A percentile compares a stretch with the other conserved stretches of the same genome.
Conservation (phyloP, 2,888 invertebrate genomes). For the Dynastes tityus region DNA sequence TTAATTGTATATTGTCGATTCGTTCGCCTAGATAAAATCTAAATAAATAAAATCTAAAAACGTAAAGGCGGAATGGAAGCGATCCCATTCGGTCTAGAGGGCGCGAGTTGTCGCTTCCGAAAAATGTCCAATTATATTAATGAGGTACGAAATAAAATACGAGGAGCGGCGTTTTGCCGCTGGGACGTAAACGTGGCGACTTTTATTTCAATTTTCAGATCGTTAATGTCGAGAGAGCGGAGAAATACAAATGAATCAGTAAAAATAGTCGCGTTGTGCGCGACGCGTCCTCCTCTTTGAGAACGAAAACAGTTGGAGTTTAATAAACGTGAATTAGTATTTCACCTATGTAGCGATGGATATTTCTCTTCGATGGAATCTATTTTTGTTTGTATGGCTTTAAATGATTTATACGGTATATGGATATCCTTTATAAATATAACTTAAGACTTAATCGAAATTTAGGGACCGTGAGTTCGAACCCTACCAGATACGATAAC, state of each 20-base stretch:
- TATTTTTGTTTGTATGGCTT: no score
- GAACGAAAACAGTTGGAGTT: background rate
- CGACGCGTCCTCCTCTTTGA: background rate
- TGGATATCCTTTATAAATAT: no score
- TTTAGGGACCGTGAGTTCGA: no score
- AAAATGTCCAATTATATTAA: constrained; percentile 45
- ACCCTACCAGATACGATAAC: no score
- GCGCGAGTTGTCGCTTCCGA: constrained; percentile 18
- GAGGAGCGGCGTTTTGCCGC: constrained; percentile 10
- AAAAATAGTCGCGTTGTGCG: constrained; percentile 23
- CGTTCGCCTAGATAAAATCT: no score
- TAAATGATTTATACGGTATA: no score
- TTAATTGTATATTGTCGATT: no score
- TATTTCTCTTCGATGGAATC: background rate
- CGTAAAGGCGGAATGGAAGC: no score
- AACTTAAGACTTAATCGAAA: no score
- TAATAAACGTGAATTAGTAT: constrained; percentile 43
- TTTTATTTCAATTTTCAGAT: constrained; percentile 45
- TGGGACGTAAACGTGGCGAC: constrained; percentile 18
- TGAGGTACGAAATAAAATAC: constrained; percentile 45
- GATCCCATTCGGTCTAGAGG: no score
- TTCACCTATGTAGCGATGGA: background rate
- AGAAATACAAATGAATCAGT: constrained; percentile 37
- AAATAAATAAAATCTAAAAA: no score
- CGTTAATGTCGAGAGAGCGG: constrained; percentile 28